Conservation (phyloP, 2,113 vertebrate genomes). For the Ceuthmochares aereus region DNA sequence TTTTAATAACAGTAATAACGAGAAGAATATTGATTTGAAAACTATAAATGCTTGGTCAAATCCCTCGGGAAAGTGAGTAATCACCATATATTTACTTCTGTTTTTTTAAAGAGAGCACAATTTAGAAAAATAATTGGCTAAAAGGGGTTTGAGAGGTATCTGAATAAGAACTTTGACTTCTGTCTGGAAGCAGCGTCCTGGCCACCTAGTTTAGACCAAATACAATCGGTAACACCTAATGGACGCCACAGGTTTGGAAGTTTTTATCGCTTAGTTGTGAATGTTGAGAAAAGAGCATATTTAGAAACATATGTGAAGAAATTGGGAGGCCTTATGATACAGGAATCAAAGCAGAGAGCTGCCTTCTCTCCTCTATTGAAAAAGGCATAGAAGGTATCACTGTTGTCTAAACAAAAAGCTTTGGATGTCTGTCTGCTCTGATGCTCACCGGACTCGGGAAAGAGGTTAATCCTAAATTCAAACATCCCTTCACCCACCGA, state of each 20-base stretch:
- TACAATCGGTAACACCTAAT: rapidly evolving
- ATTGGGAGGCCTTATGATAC: neutral
- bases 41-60: neutral
- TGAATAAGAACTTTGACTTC: neutral
- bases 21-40: neutral
- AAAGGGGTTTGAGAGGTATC: neutral
- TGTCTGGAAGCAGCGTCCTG: neutral
- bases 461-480: neutral
- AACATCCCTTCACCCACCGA: neutral
- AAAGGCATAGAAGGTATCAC: neutral
- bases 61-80: neutral
- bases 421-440: neutral
- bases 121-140: neutral
- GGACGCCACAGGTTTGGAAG: neutral
- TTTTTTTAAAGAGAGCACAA: neutral
- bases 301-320: neutral
- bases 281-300: neutral
- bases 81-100: neutral
- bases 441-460: neutral
- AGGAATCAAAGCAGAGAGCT: neutral
- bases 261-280: neutral
- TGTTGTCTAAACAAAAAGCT: neutral
- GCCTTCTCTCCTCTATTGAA: neutral
- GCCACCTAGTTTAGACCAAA: neutral
- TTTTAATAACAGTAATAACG: neutral